These are phyloP conservation scores for Matsumyia berberina DNA, from an alignment of 2,888 invertebrate genomes.

Conservation along the genomic window DNA sequence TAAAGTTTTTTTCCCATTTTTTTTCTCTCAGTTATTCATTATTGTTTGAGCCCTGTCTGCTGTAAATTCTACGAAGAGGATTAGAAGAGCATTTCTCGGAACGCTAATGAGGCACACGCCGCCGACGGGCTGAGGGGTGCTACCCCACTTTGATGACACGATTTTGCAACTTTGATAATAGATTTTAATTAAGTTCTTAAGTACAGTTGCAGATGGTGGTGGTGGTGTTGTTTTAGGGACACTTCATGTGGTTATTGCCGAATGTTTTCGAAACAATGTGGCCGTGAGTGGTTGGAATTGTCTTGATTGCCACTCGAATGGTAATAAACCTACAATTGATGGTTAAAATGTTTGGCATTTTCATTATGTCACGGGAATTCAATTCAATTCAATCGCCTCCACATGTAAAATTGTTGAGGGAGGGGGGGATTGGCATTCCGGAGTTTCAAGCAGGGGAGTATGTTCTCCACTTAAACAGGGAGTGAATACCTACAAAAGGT, in stretches of 20 bases:
- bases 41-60: constrained; percentile 37
- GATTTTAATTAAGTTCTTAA: constrained; percentile 55
- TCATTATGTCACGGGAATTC: constrained; percentile 13
- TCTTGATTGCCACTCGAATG: constrained; percentile 30
- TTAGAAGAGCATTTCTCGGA: constrained; percentile 15
- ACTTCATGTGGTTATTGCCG: too few relatives aligned
- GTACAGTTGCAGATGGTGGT: constrained; percentile 24
- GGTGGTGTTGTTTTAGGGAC: not conserved
- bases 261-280: not conserved
- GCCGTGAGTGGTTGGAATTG: not conserved
- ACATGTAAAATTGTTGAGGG: too few relatives aligned
- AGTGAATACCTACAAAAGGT: too few relatives aligned
- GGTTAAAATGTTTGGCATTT: constrained; percentile 36
- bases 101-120: constrained; percentile 2
- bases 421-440: too few relatives aligned
- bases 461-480: too few relatives aligned
- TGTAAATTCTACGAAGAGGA: constrained; percentile 11
- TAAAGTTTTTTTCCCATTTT: constrained; percentile 44
- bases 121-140: not conserved
- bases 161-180: constrained; percentile 43
- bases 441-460: too few relatives aligned
- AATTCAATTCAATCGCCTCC: constrained; percentile 3
- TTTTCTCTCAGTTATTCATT: constrained; percentile 48
- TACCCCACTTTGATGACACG: not conserved
- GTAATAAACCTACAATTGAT: constrained; percentile 10